Percentiles rank a stretch among this genome's conserved stretches.
Evolutionary conservation across 2,113 vertebrate species (phyloP).

Genomic region (Tragelaphus scriptus): DNA sequence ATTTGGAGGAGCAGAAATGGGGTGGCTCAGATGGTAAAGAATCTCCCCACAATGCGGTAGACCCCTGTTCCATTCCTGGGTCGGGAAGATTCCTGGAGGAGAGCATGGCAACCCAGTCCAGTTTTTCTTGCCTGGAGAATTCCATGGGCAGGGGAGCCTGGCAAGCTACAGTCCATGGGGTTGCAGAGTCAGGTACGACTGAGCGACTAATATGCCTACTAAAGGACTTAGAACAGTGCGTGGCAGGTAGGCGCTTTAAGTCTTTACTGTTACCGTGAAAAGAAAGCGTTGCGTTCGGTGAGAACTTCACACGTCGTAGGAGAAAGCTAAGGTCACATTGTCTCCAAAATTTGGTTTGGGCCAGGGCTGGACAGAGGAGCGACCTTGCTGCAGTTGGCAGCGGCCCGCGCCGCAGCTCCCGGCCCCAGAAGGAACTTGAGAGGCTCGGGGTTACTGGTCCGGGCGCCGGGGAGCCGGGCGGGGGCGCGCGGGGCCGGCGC

Average conservation of each 20-base stretch:
- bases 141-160: neutral
- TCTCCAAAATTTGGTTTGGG: neutral
- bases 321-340: neutral
- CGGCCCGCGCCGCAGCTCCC: no score
- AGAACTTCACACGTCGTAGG: neutral
- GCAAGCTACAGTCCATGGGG: neutral
- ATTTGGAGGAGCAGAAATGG: fast-evolving
- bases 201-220: neutral
- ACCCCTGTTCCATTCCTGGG: neutral
- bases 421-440: neutral
- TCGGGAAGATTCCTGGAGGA: neutral
- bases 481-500: neutral
- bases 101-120: neutral
- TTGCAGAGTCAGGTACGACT: neutral
- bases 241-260: fast-evolving
- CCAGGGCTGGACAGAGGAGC: neutral
- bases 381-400: neutral
- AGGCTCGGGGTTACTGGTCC: neutral
- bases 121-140: neutral
- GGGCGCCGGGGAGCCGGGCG: neutral
- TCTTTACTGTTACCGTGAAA: neutral
- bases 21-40: neutral
- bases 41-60: neutral
- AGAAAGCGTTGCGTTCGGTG: neutral
- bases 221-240: neutral